Evolutionary conservation across 2,797 vertebrate species (phyloP).

Genomic region (Onychomys torridus): DNA sequence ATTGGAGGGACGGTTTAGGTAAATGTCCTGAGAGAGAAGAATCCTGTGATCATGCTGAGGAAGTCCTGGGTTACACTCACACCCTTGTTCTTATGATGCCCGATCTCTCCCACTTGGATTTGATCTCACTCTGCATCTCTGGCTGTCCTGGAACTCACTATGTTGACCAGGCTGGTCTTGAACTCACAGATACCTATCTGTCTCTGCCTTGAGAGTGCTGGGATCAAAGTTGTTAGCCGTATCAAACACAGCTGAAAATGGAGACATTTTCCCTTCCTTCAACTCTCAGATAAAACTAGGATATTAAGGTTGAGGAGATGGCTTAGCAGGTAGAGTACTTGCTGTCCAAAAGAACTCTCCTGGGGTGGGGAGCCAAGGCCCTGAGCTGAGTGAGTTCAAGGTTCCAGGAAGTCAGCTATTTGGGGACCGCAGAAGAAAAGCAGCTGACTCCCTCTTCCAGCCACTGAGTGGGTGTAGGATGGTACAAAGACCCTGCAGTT

Average conservation of each 20-base stretch:
- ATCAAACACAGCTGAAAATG: neutral
- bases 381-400: neutral
- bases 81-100: neutral
- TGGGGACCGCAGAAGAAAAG: neutral
- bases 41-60: neutral
- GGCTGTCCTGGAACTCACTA: neutral
- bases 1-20: slow-evolving; percentile 12
- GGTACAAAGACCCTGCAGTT: neutral
- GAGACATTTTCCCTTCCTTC: neutral
- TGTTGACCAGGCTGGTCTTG: neutral
- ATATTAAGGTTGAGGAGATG: neutral
- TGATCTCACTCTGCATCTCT: neutral
- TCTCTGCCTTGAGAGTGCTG: neutral
- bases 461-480: neutral
- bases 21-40: neutral
- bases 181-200: neutral
- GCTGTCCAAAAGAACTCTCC: neutral
- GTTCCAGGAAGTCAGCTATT: neutral
- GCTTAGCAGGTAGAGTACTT: neutral
- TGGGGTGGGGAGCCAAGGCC: neutral
- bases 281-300: neutral
- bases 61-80: neutral
- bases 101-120: neutral
- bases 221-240: too few species aligned
- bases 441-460: neutral